Evolutionary conservation across 1,140 invertebrate genomes (phyloP), one percentile per base, ranked within the genome.

Genomic region (Anoplolepis gracilipes): DNA sequence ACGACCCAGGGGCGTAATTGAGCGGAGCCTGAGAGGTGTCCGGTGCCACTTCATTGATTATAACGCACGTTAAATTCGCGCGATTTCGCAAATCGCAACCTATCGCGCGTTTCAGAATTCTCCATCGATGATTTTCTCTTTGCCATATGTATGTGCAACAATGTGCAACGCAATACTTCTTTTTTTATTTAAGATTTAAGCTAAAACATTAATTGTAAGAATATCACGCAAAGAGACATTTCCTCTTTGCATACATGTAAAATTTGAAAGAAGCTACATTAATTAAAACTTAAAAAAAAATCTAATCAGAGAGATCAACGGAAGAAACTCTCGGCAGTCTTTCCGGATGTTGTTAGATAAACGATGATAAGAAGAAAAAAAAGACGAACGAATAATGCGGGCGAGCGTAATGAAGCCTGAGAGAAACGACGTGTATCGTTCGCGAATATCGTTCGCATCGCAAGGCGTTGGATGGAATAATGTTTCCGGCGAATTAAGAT

Each of bases 21-120:
- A 85, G 57, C 82, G 61, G 33, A 46, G 49, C 64, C 4, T 28
- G 62, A 42, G 81, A 88, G 90, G 86, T 87, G 88, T 87, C 85
- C 77, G 65, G 46, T 77, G 87, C 87, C 88, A 91, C 78, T 90
- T 90, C 86, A 88, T 90, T 89, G 88, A 91, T 91, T 88, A 64
- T 73, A 86, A 85, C 67, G 82, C 62, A 28, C 78, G 70, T 88
- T 88, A 86, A 88, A 90, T 84, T 88, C 70, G 57, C 82, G 73
- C 73, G 76, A n/a, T 61, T 86, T 84, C 61, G 77, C 70, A 85
- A 84, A 76, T 46, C 49, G 36, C 55, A n/a, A 19, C 10, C n/a
- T 85, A 70, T 70, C 55, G 77, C 22, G 30, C 39, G 53, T 72
- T 85, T 65, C 53, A 85, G 39, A 76, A 46, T 59, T 42, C n/a